Percentiles rank a stretch among this genome's conserved stretches.
These are phyloP conservation scores for Suricata suricatta DNA, from an alignment of 2,113 vertebrate genomes.

Conservation along the genomic window DNA sequence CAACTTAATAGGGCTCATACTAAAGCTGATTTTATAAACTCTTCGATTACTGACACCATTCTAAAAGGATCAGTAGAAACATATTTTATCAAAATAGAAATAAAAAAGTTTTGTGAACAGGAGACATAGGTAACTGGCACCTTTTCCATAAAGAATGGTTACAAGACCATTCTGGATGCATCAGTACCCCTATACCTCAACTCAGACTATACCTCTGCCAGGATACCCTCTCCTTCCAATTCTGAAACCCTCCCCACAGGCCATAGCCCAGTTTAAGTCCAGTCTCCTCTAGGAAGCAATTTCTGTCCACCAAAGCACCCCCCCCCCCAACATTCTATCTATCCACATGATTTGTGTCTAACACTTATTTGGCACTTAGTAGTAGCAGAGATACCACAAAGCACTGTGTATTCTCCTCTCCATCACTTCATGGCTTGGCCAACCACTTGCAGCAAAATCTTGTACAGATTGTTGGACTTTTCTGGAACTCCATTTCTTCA, in stretches of 20 bases:
- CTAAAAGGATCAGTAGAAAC: slow-evolving; percentile 23
- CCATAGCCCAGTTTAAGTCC: neutral
- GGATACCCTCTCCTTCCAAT: neutral
- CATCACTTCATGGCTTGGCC: neutral
- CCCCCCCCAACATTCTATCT: neutral
- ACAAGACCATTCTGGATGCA: neutral
- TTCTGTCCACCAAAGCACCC: neutral
- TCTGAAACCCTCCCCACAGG: neutral
- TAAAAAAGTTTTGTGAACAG: neutral
- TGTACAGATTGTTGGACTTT: neutral
- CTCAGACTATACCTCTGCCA: neutral
- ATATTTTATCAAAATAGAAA: neutral
- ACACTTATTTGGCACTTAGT: neutral
- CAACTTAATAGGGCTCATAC: neutral
- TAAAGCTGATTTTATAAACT: slow-evolving; percentile 1
- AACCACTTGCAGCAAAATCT: slow-evolving; percentile 2
- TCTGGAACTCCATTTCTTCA: neutral
- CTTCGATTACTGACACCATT: neutral
- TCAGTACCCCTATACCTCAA: neutral
- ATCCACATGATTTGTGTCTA: neutral
- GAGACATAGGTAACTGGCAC: neutral
- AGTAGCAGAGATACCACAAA: neutral
- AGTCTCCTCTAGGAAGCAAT: neutral
- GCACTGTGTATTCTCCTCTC: neutral
- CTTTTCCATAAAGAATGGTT: neutral